A percentile compares a stretch with the other conserved stretches of the same genome.
Evolutionary conservation across 2,888 invertebrate species (phyloP).

Genomic region (Priocnemis perturbator): DNA sequence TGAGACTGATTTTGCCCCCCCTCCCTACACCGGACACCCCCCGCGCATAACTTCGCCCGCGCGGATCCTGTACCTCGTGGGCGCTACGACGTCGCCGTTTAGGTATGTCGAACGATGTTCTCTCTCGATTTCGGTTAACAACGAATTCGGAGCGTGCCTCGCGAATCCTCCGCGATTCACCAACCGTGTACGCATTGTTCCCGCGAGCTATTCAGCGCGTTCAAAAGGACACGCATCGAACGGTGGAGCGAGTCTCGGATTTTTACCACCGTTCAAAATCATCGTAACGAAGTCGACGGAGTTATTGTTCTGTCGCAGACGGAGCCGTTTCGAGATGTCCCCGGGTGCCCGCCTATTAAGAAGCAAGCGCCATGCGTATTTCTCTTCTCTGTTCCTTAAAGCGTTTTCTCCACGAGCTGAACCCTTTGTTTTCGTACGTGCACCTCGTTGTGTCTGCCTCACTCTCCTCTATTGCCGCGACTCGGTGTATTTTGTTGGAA

Average conservation of each 20-base stretch:
- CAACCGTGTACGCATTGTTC: constrained; percentile 9
- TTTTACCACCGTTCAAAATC: too few relatives aligned
- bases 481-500: constrained; percentile 16
- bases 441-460: constrained; percentile 9
- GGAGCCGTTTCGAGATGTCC: constrained; percentile 19
- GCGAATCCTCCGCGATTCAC: too few relatives aligned
- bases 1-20: constrained; percentile 58
- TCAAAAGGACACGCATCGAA: too few relatives aligned
- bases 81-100: constrained; percentile 39
- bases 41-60: constrained; percentile 31
- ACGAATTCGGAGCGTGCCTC: too few relatives aligned
- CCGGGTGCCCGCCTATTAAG: constrained; percentile 12
- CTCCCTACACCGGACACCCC: constrained; percentile 23
- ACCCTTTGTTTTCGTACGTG: constrained; percentile 34
- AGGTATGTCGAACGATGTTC: constrained; percentile 45
- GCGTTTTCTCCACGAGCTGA: constrained; percentile 27
- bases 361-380: constrained; percentile 25
- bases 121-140: background rate
- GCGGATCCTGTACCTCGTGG: constrained; percentile 27
- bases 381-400: constrained; percentile 24
- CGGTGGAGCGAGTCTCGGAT: too few relatives aligned
- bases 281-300: too few relatives aligned
- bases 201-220: background rate
- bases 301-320: constrained; percentile 38
- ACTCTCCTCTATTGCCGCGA: background rate